Evolutionary conservation across 2,113 vertebrate species (phyloP), one percentile per base, ranked within the genome.

Genomic region (Colius striatus): DNA sequence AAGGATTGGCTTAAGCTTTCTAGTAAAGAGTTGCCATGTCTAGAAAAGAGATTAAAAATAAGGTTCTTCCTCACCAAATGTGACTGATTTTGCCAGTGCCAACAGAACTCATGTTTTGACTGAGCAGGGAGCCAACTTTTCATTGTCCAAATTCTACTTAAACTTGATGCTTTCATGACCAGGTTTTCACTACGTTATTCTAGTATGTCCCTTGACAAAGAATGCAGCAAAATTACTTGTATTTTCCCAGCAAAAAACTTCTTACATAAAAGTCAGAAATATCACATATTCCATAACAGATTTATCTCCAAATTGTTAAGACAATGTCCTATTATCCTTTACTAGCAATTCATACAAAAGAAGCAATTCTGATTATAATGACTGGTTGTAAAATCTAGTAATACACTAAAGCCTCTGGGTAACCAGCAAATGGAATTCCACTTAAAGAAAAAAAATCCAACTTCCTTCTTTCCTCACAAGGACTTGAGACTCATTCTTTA

Each of bases 71-170:
- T 87, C 87, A 85, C 41, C 41, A 86, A 75, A 79, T 50, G 61
- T 14, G 12, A 93, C 82, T 68, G 13, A 51, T 85, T 68, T 72
- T 90, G 20, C 18, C 34, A 68, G 38, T 23, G 48, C 32, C 27
- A 76, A 57, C 8, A 93, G 58, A 90, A 32, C 13, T 68, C 50
- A 21, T 10, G 19, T 60, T 87, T 60, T 87, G 32, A 53, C 15
- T 36, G 7, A 87, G 53, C 2, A 2, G 16, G 2, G 27, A 11
- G 9, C 14, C 41, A 11, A 0, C 4, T 71, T 87, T 43, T 6
- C 66, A 82, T 70, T 60, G 65, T 25, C 50, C 23, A 76, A 86
- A 73, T 61, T 87, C 54, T 65, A 48, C 8, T 4, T 30, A 17
- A 89, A 50, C 45, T 51, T 54, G 38, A 63, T 29, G 83, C 47